phyloP scores from a whole-genome alignment of 2,888 invertebrate species.

The Tenodera sinensis region DNA sequence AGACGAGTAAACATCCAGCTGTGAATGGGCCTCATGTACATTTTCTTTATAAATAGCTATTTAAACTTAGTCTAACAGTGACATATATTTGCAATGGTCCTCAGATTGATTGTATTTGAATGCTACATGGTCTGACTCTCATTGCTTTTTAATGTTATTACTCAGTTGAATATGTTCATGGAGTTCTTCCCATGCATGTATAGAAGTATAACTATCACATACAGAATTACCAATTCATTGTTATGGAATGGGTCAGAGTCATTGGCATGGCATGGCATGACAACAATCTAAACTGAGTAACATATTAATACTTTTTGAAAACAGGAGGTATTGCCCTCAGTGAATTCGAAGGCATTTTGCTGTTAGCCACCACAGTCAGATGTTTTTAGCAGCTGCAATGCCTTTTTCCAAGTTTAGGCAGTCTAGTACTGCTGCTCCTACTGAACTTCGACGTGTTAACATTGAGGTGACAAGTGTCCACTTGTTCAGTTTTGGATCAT shows the following conservation, averaged over 20 bases:
- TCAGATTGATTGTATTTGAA: too few species aligned
- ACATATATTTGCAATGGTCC: too few species aligned
- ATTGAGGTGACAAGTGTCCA: constrained; percentile 65
- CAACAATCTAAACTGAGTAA: neutral
- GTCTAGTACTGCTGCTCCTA: constrained; percentile 63
- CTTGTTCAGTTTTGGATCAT: constrained; percentile 61
- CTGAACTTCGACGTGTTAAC: constrained; percentile 60
- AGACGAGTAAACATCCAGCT: too few species aligned
- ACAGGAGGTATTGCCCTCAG: neutral
- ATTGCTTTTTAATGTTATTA: neutral
- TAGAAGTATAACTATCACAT: neutral
- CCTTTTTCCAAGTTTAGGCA: constrained; percentile 54
- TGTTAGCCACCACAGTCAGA: neutral
- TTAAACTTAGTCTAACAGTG: too few species aligned
- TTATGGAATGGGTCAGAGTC: neutral
- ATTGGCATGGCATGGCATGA: neutral
- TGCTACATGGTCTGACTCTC: too few species aligned
- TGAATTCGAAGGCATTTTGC: neutral
- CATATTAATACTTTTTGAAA: neutral
- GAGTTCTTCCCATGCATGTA: neutral
- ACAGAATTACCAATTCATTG: too few species aligned
- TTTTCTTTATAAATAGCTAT: too few species aligned
- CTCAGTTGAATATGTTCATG: neutral
- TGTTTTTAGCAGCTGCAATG: constrained; percentile 11
- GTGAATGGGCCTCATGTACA: too few species aligned